Base-by-base conservation (phyloP, 2,797 vertebrate genomes). In the Babyrousa celebensis region DNA sequence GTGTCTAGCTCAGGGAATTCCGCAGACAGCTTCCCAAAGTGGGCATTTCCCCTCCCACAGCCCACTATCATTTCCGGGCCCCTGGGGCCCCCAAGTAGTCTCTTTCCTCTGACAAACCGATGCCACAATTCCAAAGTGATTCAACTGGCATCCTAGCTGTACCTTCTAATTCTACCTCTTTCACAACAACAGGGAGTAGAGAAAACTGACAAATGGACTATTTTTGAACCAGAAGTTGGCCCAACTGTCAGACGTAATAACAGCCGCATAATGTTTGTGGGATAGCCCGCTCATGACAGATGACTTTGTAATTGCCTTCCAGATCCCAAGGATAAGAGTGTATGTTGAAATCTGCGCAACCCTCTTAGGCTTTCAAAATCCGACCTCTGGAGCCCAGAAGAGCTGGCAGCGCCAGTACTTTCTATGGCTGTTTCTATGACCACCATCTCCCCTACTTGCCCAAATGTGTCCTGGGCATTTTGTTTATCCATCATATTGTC, bases 281-380 rank as follows among this genome's bases (percentile, higher is more conserved):
- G 96, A 96, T 80, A 92, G 96, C 78, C 87, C 11, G 15, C 94
- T 97, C 95, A 84, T 96, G 98, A 98, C 97, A 98, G 97, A 97
- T 97, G 97, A 96, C 96, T 97, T 98, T 96, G 92, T 97, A 97
- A 98, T 97, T 97, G 96, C 86, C 96, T 96, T 95, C 93, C 72
- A 97, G 97, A 98, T 98, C 82, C 92, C 87, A 58, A 83, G 97
- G 96, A 98, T 98, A 97, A 98, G 91, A 40, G 48, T 0, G 1
- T 65, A 85, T 97, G 96, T 96, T 97, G 97, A 98, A 97, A 97
- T 96, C 89, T 1, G 84, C 95, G 92, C 71, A 93, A 93, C 87
- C 78, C n/a, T 93, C 85, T 87, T 87, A 74, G 72, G 58, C 68
- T 96, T 97, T 97, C 85, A 92, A 91, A 96, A 85, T 75, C 60